Conservation (phyloP, 2,113 vertebrate species). For the Sceloporus tristichus region DNA sequence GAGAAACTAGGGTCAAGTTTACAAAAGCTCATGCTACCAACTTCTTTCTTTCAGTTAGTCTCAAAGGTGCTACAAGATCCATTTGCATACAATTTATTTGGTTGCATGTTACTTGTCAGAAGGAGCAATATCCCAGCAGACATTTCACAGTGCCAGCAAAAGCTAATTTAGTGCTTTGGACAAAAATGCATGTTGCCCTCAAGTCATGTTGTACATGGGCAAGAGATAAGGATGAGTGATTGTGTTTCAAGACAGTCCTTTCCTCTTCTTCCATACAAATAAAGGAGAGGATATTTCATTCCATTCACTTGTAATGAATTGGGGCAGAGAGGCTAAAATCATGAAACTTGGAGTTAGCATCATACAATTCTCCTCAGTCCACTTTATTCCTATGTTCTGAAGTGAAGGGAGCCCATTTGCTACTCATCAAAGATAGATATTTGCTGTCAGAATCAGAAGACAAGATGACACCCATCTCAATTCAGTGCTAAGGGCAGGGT, state of each 20-base stretch:
- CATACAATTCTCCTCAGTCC: neutral
- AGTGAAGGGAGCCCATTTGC: neutral
- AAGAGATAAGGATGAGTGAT: too few relatives aligned
- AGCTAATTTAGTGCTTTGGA: neutral
- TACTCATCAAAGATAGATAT: neutral
- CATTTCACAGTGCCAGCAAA: neutral
- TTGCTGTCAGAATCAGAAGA: too few relatives aligned
- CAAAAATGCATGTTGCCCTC: neutral
- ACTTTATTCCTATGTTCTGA: neutral
- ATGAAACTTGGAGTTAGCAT: neutral
- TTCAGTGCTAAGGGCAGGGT: too few relatives aligned
- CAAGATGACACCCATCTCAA: too few relatives aligned
- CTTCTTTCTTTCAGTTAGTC: too few relatives aligned
- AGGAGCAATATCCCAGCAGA: neutral
- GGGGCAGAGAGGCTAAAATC: neutral
- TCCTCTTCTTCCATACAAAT: neutral
- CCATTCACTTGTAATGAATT: neutral
- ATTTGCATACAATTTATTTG: neutral
- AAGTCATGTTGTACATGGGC: neutral
- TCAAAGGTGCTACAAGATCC: too few relatives aligned
- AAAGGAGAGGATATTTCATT: neutral
- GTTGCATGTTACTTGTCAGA: neutral
- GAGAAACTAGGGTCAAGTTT: too few relatives aligned
- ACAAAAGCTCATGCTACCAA: too few relatives aligned
- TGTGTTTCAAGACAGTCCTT: neutral